Percentiles rank a stretch among this genome's conserved stretches.
Conservation (phyloP, 2,113 vertebrate species). For the Anoura caudifer region DNA sequence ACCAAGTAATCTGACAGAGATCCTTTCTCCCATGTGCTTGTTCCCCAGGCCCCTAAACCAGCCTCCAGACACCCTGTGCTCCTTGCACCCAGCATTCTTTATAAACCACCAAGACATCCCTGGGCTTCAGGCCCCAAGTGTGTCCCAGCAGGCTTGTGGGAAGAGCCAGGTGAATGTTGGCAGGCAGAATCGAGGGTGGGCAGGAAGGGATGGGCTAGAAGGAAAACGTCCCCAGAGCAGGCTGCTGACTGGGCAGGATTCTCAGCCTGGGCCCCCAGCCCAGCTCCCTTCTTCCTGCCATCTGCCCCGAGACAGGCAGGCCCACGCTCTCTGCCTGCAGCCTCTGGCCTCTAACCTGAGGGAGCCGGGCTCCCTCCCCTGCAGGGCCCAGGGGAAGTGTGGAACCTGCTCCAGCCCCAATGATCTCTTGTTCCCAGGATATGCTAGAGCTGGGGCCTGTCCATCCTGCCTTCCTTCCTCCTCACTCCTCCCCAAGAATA, state of each 20-base stretch:
- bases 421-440: not conserved
- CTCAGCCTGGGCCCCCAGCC: not conserved
- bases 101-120: not conserved
- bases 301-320: not conserved
- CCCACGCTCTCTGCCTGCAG: not conserved
- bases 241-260: not conserved
- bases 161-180: slow-evolving; percentile 9
- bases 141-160: not conserved
- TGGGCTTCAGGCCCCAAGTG: not conserved
- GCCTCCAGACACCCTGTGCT: not conserved
- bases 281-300: not conserved
- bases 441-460: not conserved
- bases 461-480: not conserved
- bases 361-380: not conserved
- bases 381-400: not conserved
- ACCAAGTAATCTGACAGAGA: not conserved
- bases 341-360: not conserved
- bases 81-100: not conserved
- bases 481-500: accelerated
- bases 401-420: not conserved
- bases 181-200: not conserved
- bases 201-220: not conserved
- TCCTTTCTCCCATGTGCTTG: not conserved
- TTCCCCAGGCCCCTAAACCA: not conserved
- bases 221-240: not conserved